Conservation (phyloP, 2,888 invertebrate species). For the Eupithecia abbreviata region DNA sequence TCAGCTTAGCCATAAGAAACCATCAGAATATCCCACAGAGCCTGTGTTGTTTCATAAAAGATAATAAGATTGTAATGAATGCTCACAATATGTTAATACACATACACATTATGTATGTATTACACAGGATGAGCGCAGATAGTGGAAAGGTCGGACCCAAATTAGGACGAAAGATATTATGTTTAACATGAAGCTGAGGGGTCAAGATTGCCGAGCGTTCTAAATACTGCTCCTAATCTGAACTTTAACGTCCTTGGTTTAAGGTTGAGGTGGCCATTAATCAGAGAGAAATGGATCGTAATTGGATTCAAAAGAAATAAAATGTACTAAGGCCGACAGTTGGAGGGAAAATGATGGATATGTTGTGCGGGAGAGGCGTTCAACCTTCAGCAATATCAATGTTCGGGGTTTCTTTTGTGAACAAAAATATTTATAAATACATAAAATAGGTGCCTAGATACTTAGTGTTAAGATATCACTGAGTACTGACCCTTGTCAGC, state of each 20-base stretch:
- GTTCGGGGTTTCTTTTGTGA: not conserved
- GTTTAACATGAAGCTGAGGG: constrained; percentile 42
- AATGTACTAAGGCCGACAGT: constrained; percentile 8
- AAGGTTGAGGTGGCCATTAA: constrained; percentile 16
- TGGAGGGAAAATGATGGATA: constrained; percentile 8
- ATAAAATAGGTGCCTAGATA: not conserved
- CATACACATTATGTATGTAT: constrained; percentile 33
- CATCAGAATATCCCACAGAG: constrained; percentile 21
- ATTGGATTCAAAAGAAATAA: constrained; percentile 26
- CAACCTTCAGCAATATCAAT: not conserved
- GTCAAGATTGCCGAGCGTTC: constrained; percentile 34
- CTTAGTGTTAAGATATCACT: not conserved
- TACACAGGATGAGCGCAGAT: constrained; percentile 34
- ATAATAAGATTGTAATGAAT: constrained; percentile 38
- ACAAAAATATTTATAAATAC: not conserved
- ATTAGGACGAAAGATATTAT: constrained; percentile 48
- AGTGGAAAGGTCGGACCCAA: constrained; percentile 46
- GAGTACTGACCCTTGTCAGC: not conserved
- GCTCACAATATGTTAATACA: constrained; percentile 36
- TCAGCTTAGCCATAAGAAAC: constrained; percentile 11
- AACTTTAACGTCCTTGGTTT: constrained; percentile 18
- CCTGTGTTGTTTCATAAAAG: constrained; percentile 35
- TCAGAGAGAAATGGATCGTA: constrained; percentile 17
- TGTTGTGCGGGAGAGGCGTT: not conserved
- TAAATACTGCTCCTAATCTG: constrained; percentile 7